These are phyloP conservation scores for Ips typographus DNA, from an alignment of 1,140 invertebrate genomes.

Conservation along the genomic window DNA sequence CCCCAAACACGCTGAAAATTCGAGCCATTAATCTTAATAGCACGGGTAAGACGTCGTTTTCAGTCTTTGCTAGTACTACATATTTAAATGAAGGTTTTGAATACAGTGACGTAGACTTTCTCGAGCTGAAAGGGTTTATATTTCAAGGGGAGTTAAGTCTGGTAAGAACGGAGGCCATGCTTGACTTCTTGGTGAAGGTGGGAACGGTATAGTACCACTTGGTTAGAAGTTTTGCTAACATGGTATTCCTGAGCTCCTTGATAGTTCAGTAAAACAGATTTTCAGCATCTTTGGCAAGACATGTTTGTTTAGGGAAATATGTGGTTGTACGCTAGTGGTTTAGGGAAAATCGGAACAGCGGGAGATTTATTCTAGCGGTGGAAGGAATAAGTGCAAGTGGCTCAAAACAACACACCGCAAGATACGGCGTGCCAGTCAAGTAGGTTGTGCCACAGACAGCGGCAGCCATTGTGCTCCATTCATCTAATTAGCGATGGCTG, in stretches of 20 bases:
- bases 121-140: too few species aligned
- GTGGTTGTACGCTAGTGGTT: slow-evolving; percentile 19
- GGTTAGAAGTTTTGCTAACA: too few species aligned
- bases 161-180: too few species aligned
- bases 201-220: too few species aligned
- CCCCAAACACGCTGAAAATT: slow-evolving; percentile 30
- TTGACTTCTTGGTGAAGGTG: too few species aligned
- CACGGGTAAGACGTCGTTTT: slow-evolving; percentile 25
- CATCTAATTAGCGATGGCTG: slow-evolving; percentile 50
- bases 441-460: slow-evolving; percentile 38
- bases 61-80: slow-evolving; percentile 21
- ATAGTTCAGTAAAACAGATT: too few species aligned
- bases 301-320: background rate
- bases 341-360: slow-evolving; percentile 1
- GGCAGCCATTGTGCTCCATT: slow-evolving; percentile 42
- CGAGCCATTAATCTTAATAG: slow-evolving; percentile 35
- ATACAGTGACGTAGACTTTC: too few species aligned
- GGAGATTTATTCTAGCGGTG: slow-evolving; percentile 34
- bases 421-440: slow-evolving; percentile 43
- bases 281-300: background rate
- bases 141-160: too few species aligned
- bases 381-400: slow-evolving; percentile 40
- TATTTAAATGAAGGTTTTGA: slow-evolving; percentile 14
- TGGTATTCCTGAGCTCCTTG: too few species aligned
- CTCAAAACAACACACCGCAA: slow-evolving; percentile 41